Percentiles rank a stretch among this genome's conserved stretches.
Evolutionary conservation across 92 coral and sea anemone genomes (phyloP).

Genomic region (Phenganax subtilis): DNA sequence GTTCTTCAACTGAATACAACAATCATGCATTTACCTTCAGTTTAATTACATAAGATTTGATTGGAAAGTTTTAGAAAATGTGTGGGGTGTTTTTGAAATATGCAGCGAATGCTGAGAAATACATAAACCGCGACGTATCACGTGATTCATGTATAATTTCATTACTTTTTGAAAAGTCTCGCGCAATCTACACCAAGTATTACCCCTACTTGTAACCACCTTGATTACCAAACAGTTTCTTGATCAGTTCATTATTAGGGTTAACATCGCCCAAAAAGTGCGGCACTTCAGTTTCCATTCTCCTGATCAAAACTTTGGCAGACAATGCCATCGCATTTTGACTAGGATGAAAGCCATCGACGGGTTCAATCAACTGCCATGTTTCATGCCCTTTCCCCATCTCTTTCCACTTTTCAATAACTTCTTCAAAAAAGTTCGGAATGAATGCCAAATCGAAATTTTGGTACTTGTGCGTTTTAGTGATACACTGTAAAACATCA

Average conservation of each 20-base stretch:
- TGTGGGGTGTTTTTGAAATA: too few relatives aligned
- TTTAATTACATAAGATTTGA: too few relatives aligned
- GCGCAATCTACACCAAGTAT: background rate
- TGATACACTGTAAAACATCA: slow-evolving; percentile 67
- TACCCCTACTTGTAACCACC: slow-evolving; percentile 60
- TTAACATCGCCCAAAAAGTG: slow-evolving; percentile 78
- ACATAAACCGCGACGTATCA: too few relatives aligned
- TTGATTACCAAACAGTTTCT: slow-evolving; percentile 72
- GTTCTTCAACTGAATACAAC: too few relatives aligned
- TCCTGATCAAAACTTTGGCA: slow-evolving; percentile 63
- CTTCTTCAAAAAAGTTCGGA: slow-evolving; percentile 40
- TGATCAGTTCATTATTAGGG: slow-evolving; percentile 68
- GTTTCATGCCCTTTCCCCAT: slow-evolving; percentile 47
- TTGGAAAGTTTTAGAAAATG: too few relatives aligned
- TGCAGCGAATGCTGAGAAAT: too few relatives aligned
- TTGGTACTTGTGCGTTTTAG: slow-evolving; percentile 52
- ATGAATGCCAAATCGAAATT: slow-evolving; percentile 75
- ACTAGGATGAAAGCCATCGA: slow-evolving; percentile 94
- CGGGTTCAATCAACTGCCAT: slow-evolving; percentile 92
- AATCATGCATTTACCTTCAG: too few relatives aligned
- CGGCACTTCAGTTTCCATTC: slow-evolving; percentile 62
- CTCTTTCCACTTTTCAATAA: slow-evolving; percentile 25
- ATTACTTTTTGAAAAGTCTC: too few relatives aligned
- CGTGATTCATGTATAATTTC: too few relatives aligned
- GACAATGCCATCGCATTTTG: slow-evolving; percentile 58